Evolutionary conservation across 2,888 invertebrate genomes (phyloP).

Genomic region (Linnaemya tessellans): DNA sequence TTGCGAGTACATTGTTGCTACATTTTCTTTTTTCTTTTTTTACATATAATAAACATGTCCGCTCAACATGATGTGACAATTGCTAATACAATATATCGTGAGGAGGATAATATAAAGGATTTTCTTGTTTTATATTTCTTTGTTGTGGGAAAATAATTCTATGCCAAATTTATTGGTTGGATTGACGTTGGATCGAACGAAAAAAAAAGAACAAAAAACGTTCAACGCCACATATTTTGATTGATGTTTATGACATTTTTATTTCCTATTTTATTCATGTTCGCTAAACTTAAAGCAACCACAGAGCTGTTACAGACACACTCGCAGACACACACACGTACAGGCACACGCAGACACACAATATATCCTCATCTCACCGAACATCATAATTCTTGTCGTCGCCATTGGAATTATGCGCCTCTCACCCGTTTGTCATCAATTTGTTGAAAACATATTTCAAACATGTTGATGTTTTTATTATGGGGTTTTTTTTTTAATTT

Average conservation of each 20-base stretch:
- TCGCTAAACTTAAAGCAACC: constrained; percentile 6
- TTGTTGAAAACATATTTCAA: constrained; percentile 32
- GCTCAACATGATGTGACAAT: constrained; percentile 51
- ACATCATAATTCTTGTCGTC: constrained; percentile 23
- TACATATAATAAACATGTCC: constrained; percentile 47
- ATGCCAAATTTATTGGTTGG: constrained; percentile 29
- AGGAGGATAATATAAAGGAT: constrained; percentile 13
- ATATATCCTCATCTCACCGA: constrained; percentile 4
- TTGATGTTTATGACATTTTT: constrained; percentile 65
- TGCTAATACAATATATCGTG: constrained; percentile 28
- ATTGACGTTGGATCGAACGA: constrained; percentile 18
- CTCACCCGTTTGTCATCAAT: constrained; percentile 10
- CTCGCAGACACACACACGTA: constrained; percentile 2
- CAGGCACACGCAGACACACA: neutral
- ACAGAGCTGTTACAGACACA: neutral
- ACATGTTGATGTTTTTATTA: constrained; percentile 8
- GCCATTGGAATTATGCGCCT: neutral
- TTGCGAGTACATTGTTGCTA: neutral
- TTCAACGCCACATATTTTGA: constrained; percentile 52
- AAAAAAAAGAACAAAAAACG: constrained; percentile 42
- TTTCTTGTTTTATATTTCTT: constrained; percentile 8
- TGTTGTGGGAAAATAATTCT: constrained; percentile 23
- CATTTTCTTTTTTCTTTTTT: neutral
- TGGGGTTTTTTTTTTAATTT: constrained; percentile 32
- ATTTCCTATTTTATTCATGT: constrained; percentile 18